Evolutionary conservation across 2,113 vertebrate genomes (phyloP).

Genomic region (Pelusios castaneus): DNA sequence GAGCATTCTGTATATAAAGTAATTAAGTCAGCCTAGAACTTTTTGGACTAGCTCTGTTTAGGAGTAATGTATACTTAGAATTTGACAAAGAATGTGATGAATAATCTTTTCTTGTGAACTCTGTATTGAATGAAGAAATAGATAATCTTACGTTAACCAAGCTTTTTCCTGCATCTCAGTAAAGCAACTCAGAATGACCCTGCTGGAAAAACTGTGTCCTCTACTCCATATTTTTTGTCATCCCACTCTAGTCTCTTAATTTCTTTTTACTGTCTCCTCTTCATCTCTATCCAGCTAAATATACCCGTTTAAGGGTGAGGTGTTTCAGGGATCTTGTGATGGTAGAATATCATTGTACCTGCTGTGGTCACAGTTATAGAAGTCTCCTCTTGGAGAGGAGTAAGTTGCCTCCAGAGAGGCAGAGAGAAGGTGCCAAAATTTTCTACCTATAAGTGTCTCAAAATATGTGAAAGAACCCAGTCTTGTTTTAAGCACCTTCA

Average conservation of each 20-base stretch:
- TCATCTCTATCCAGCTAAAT: background rate
- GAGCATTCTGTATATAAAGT: background rate
- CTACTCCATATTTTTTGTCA: background rate
- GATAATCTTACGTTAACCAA: background rate
- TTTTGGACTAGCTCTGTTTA: background rate
- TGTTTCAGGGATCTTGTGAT: background rate
- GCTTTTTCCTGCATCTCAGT: background rate
- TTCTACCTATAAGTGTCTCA: background rate
- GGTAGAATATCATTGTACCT: background rate
- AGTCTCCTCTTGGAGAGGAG: background rate
- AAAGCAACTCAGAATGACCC: background rate
- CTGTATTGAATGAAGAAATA: background rate
- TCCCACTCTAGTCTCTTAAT: background rate
- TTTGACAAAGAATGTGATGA: background rate
- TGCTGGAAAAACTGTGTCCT: background rate
- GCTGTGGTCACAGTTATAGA: background rate
- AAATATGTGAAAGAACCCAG: background rate
- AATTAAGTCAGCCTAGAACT: background rate
- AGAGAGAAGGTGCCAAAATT: background rate
- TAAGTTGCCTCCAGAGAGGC: background rate
- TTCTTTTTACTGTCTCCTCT: background rate
- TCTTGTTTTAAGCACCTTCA: background rate
- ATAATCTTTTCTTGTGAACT: background rate
- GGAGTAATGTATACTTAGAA: background rate
- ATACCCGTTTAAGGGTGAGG: background rate